phyloP scores from a whole-genome alignment of 2,113 vertebrate species.

The Prunella himalayana region DNA sequence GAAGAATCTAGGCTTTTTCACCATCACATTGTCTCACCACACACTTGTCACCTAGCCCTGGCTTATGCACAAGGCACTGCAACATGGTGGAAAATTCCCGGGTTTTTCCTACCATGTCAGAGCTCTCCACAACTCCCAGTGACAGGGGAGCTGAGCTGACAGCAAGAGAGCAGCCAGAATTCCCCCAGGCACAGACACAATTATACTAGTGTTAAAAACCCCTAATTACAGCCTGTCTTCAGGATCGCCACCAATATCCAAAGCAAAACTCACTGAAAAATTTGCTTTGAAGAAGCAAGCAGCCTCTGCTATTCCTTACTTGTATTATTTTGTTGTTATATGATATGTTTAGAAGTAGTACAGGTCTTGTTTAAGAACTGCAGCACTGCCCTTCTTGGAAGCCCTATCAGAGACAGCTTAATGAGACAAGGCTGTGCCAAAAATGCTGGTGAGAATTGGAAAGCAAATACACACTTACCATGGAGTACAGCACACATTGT shows the following conservation, averaged over 20 bases:
- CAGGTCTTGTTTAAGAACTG: not conserved
- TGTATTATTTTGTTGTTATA: not conserved
- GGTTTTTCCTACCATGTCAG: not conserved
- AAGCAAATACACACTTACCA: not conserved
- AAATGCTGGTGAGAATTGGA: not conserved
- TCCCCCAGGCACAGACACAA: fast-evolving
- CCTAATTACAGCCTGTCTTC: not conserved
- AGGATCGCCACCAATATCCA: not conserved
- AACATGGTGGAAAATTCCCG: not conserved
- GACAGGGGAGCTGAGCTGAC: not conserved
- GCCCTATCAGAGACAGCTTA: not conserved
- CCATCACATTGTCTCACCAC: not conserved
- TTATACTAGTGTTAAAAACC: not conserved
- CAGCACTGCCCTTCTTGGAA: not conserved
- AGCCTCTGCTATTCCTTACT: not conserved
- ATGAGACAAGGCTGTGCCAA: fast-evolving
- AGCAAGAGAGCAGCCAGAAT: fast-evolving
- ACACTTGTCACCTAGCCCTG: not conserved
- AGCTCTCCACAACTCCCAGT: not conserved
- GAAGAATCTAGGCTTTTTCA: not conserved
- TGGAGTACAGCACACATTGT: not conserved
- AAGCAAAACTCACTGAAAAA: not conserved
- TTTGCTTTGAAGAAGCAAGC: not conserved
- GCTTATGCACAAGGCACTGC: not conserved
- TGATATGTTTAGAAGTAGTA: not conserved